Evolutionary conservation across 2,888 invertebrate species (phyloP), one percentile per base, ranked within the genome.

Genomic region (Heliconius charithonia): DNA sequence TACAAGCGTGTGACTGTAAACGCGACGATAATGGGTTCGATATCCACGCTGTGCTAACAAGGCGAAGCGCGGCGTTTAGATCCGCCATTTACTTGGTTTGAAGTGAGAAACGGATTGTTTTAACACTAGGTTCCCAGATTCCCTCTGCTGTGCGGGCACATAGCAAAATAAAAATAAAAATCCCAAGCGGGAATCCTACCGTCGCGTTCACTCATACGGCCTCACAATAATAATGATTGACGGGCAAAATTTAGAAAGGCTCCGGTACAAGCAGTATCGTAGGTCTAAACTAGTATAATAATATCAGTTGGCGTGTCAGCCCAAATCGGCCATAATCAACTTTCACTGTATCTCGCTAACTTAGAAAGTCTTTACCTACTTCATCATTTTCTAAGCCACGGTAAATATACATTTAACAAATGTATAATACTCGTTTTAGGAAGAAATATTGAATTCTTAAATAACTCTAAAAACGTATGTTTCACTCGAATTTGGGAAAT

Each of bases 301-400:
- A 63, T 74, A 74, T 56, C 27, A 32, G 79, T 76, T 45, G n/a
- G 66, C 66, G 63, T 62, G 51, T 67, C 67, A 62, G 73, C 79
- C 76, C 59, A 79, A 79, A 76, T 79, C 77, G 56, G 41, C 19
- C 65, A 37, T 59, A 69, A 63, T 73, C 67, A 62, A 76, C 79
- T 79, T 76, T 76, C 79, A 76, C 78, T 45, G 45, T 65, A 45
- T 76, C 76, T 74, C 76, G 76, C 72, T 51, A 77, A 77, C 45
- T 79, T 79, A 79, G 79, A 79, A 79, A 79, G 79, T 79, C 59
- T 76, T 71, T 45, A 67, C 67, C 29, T 32, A 45, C 76, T 62
- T 41, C 37, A 69, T 76, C 56, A 63, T 66, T 77, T 73, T 56
- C 51, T 65, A 72, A 12, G 25, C 27, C 65, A 59, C 66, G n/a